Evolutionary conservation across 2,113 vertebrate genomes (phyloP).

Genomic region (Corydoras maculifer): DNA sequence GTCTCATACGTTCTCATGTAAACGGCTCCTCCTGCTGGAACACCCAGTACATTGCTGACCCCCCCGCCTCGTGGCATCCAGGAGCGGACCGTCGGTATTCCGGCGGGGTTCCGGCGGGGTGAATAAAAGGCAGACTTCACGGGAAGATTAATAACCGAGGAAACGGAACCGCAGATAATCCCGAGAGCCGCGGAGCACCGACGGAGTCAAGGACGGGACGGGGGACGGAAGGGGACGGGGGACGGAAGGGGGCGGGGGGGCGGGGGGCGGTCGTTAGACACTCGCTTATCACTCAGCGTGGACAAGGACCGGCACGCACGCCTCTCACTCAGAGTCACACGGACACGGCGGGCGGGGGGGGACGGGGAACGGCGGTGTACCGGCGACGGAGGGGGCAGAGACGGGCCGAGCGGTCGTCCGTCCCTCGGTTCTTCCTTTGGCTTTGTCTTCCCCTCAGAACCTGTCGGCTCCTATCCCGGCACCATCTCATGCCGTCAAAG

Average conservation of each 20-base stretch:
- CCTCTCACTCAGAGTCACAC: background rate
- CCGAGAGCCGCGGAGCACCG: constrained; percentile 29
- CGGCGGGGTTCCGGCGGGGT: constrained; percentile 24
- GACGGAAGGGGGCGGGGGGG: constrained; percentile 32
- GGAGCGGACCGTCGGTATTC: too few species aligned
- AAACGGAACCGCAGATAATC: constrained; percentile 26
- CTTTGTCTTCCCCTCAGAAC: constrained; percentile 43
- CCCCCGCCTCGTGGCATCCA: too few species aligned
- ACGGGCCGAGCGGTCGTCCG: constrained; percentile 33
- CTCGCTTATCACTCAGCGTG: constrained; percentile 38
- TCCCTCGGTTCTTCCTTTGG: constrained; percentile 34
- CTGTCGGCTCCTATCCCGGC: constrained; percentile 38
- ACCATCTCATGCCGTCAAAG: constrained; percentile 39
- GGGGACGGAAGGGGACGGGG: constrained; percentile 32
- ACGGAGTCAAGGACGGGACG: constrained; percentile 32
- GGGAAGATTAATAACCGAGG: constrained; percentile 40
- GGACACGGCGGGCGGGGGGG: background rate
- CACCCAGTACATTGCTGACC: too few species aligned
- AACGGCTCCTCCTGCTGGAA: too few species aligned
- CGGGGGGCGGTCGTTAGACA: constrained; percentile 29
- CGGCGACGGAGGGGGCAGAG: constrained; percentile 32
- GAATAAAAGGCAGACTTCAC: constrained; percentile 34
- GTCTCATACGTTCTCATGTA: too few species aligned
- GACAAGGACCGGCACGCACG: constrained; percentile 16
- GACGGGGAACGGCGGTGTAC: too few species aligned